Evolutionary conservation across 2,113 vertebrate genomes (phyloP).

Genomic region (Mola mola): DNA sequence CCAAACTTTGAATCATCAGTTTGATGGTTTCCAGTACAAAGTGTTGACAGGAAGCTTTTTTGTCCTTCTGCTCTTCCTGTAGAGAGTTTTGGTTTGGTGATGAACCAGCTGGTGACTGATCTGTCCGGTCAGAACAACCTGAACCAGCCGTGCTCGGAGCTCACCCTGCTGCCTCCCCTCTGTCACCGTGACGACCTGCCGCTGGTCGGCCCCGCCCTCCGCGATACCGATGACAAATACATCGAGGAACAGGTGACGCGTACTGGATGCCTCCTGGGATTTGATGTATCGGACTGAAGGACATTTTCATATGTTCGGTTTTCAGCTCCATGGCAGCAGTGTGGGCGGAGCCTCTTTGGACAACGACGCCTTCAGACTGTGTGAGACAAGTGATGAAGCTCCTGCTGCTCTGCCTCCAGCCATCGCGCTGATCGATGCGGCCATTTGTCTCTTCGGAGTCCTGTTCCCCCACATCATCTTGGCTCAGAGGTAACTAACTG

Average conservation of each 20-base stretch:
- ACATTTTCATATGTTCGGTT: not conserved
- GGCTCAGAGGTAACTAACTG: slow-evolving; percentile 85
- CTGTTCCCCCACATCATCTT: slow-evolving; percentile 86
- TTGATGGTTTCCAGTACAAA: too few relatives aligned
- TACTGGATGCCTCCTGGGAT: not conserved
- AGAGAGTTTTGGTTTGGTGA: slow-evolving; percentile 85
- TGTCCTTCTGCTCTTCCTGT: slow-evolving; percentile 17
- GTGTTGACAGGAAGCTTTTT: too few relatives aligned
- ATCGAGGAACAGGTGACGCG: slow-evolving; percentile 89
- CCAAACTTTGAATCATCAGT: too few relatives aligned
- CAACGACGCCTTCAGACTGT: slow-evolving; percentile 88
- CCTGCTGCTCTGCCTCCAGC: slow-evolving; percentile 86
- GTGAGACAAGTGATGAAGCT: slow-evolving; percentile 76
- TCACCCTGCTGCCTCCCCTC: slow-evolving; percentile 85
- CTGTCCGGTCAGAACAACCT: slow-evolving; percentile 85
- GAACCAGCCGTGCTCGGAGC: slow-evolving; percentile 76
- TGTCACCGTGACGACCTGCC: slow-evolving; percentile 87
- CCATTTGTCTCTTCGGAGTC: slow-evolving; percentile 87
- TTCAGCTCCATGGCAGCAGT: slow-evolving; percentile 83
- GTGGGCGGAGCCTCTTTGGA: slow-evolving; percentile 87
- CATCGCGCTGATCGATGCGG: slow-evolving; percentile 81
- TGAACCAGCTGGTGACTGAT: slow-evolving; percentile 89
- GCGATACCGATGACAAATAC: slow-evolving; percentile 86
- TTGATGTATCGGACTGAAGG: not conserved
- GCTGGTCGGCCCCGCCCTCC: slow-evolving; percentile 83